phyloP scores from a whole-genome alignment of 2,113 vertebrate species.

The Lagopus muta region DNA sequence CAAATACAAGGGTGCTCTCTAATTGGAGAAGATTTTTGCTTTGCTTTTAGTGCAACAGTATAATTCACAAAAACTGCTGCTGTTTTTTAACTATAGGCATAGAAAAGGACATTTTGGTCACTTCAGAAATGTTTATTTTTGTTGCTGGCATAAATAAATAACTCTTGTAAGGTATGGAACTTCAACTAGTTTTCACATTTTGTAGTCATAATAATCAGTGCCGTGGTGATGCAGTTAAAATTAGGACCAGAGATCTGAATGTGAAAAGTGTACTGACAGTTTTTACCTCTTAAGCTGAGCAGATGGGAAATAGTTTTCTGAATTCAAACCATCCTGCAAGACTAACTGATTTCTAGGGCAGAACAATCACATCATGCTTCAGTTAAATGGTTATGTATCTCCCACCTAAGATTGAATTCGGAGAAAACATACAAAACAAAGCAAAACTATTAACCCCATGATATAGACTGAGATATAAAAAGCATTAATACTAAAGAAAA shows the following conservation, averaged over 20 bases:
- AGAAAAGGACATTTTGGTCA: background rate
- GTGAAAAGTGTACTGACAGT: background rate
- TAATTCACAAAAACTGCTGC: background rate
- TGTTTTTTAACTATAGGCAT: background rate
- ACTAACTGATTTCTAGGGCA: background rate
- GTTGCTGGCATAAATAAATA: background rate
- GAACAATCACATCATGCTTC: background rate
- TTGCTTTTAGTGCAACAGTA: background rate
- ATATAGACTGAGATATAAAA: background rate
- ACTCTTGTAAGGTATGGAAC: background rate
- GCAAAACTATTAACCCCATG: background rate
- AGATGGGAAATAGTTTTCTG: background rate
- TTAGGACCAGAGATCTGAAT: background rate
- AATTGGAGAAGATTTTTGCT: background rate
- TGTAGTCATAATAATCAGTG: background rate
- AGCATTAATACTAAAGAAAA: background rate
- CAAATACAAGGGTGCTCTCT: background rate
- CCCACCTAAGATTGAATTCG: background rate
- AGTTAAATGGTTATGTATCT: background rate
- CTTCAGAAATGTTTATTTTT: background rate
- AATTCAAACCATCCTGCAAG: background rate
- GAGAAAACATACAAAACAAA: background rate
- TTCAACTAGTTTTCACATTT: background rate
- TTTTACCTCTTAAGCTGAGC: background rate
- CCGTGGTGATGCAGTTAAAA: background rate